Evolutionary conservation across 2,113 vertebrate genomes (phyloP), one percentile per base, ranked within the genome.

Genomic region (Pseudorectes ferrugineus): DNA sequence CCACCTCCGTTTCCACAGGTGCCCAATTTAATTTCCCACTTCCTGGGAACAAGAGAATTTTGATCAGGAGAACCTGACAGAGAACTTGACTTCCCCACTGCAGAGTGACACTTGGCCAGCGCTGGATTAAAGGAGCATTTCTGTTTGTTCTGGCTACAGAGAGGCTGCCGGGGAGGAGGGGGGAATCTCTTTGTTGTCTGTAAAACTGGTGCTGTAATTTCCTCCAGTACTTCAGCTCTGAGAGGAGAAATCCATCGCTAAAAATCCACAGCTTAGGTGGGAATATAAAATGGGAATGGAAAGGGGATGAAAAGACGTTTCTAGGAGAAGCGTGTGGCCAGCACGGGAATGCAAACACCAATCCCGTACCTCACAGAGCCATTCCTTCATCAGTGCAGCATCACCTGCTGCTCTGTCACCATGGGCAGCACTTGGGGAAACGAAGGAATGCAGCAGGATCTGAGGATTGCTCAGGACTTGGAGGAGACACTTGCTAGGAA

Each of bases 401-500:
- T 89, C 76, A 87, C 68, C 94, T 95, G 93, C 93, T 89, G 93
- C 20, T 92, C 67, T 28, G 26, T 85, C 91, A 91, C 89, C 77
- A 65, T 0, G n/a, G 91, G 91, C 88, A 92, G 90, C 79, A 8
- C 83, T 28, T 9, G 52, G 86, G 68, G 91, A 55, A 33, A 72
- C 1, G 2, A 23, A 55, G 57, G 85, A 87, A 85, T 5, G 68
- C 73, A 48, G 83, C 68, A 29, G 40, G 11, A 28, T 24, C 89
- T 84, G 25, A 58, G 71, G 57, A 54, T 8, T 28, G 91, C 83
- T 72, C 76, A 10, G 43, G 84, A 10, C 31, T 85, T 16, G 83
- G 85, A 89, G 6, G 31, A 71, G n/a, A n/a, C 0, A 0, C 54
- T 48, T 8, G 63, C 76, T 84, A 82, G 45, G 65, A 85, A 68